A percentile compares a stretch with the other conserved stretches of the same genome.
phyloP scores from a whole-genome alignment of 2,113 vertebrate species.

The Beaufortia kweichowensis region DNA sequence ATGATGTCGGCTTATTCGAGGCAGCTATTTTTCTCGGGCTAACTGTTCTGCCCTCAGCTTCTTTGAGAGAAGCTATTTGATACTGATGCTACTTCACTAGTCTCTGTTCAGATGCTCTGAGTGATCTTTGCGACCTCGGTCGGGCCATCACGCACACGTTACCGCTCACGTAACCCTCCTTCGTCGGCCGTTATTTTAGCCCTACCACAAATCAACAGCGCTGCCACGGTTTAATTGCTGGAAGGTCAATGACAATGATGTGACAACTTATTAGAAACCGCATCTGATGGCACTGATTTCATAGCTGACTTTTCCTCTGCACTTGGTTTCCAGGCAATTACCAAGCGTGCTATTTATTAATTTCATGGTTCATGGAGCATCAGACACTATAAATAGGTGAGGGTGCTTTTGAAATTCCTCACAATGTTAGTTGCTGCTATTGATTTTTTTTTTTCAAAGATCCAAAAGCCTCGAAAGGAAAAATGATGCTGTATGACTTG shows the following conservation, averaged over 20 bases:
- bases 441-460: slow-evolving; percentile 57
- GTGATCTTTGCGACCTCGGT: slow-evolving; percentile 31
- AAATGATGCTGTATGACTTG: background rate
- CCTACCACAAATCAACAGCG: slow-evolving; percentile 27
- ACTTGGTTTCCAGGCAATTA: slow-evolving; percentile 76
- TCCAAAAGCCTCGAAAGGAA: background rate
- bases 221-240: slow-evolving; percentile 72
- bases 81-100: slow-evolving; percentile 47
- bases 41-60: slow-evolving; percentile 52
- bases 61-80: slow-evolving; percentile 54
- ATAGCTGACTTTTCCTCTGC: slow-evolving; percentile 64
- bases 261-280: slow-evolving; percentile 77
- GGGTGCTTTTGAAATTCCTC: slow-evolving; percentile 72
- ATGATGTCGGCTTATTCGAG: slow-evolving; percentile 45
- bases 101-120: slow-evolving; percentile 20
- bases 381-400: slow-evolving; percentile 76
- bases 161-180: slow-evolving; percentile 32
- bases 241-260: slow-evolving; percentile 80
- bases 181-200: slow-evolving; percentile 39
- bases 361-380: slow-evolving; percentile 78
- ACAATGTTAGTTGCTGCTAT: slow-evolving; percentile 66
- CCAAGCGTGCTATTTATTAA: slow-evolving; percentile 79
- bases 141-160: slow-evolving; percentile 4
- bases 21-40: slow-evolving; percentile 47
- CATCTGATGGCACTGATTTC: slow-evolving; percentile 74